These are phyloP conservation scores for Muscicapa comitata DNA, from an alignment of 2,797 vertebrate genomes.

Conservation along the genomic window DNA sequence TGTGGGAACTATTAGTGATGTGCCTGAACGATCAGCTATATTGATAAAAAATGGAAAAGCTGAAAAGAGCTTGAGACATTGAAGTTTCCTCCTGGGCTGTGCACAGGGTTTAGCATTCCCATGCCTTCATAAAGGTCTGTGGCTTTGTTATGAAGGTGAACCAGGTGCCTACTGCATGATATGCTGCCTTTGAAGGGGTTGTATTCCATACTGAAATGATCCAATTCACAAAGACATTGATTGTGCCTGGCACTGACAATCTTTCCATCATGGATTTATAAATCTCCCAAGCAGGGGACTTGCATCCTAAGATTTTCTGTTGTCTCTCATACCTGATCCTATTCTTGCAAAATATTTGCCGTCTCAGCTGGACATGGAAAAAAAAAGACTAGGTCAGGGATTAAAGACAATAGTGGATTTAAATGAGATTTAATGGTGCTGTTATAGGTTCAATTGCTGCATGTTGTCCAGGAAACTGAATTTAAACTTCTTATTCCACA, in stretches of 20 bases:
- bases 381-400: neutral
- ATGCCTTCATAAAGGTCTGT: neutral
- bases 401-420: neutral
- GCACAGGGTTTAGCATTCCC: neutral
- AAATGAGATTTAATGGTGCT: neutral
- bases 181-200: neutral
- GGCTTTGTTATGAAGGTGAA: neutral
- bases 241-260: neutral
- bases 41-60: neutral
- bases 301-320: neutral
- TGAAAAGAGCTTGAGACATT: neutral
- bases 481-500: neutral
- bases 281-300: neutral
- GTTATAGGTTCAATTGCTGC: neutral
- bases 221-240: neutral
- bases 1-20: neutral
- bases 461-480: slow-evolving; percentile 22
- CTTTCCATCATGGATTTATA: neutral
- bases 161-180: neutral
- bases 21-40: neutral
- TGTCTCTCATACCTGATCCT: neutral
- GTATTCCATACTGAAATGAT: neutral
- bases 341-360: neutral
- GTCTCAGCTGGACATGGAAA: neutral
- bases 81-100: neutral